A percentile compares a stretch with the other conserved stretches of the same genome.
Evolutionary conservation across 2,797 vertebrate genomes (phyloP).

Genomic region (Enteromius afrohamiltoni): DNA sequence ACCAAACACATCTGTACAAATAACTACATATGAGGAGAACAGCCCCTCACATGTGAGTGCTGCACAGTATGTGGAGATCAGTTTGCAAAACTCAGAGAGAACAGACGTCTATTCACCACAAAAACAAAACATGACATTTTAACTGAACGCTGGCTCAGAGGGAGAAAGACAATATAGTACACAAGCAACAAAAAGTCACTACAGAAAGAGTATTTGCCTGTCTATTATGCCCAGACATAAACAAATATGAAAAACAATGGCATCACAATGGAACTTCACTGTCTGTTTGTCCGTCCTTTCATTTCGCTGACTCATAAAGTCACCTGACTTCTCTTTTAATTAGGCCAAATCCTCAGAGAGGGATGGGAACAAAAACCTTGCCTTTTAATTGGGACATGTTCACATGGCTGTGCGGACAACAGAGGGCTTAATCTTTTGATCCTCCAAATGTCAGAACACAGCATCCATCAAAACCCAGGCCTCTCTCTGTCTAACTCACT

Average conservation of each 20-base stretch:
- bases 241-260: neutral
- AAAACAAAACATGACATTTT: slow-evolving; percentile 57
- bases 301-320: slow-evolving; percentile 43
- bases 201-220: slow-evolving; percentile 14
- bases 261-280: slow-evolving; percentile 15
- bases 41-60: slow-evolving; percentile 3
- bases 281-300: slow-evolving; percentile 24
- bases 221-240: neutral
- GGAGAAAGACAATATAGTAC: slow-evolving; percentile 28
- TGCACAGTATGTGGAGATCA: neutral
- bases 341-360: slow-evolving; percentile 49
- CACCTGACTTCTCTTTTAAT: slow-evolving; percentile 54
- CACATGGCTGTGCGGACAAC: slow-evolving; percentile 45
- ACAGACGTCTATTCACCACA: slow-evolving; percentile 59
- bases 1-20: slow-evolving; percentile 47
- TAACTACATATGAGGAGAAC: slow-evolving; percentile 27
- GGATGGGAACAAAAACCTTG: slow-evolving; percentile 54
- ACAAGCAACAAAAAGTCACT: slow-evolving; percentile 44
- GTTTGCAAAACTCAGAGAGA: slow-evolving; percentile 45
- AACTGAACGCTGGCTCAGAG: slow-evolving; percentile 14
- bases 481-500: slow-evolving; percentile 5
- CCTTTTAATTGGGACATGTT: slow-evolving; percentile 64
- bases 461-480: slow-evolving; percentile 35
- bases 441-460: slow-evolving; percentile 42
- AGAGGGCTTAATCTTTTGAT: slow-evolving; percentile 52